Evolutionary conservation across 2,888 invertebrate genomes (phyloP).

Genomic region (Taenaris catops): DNA sequence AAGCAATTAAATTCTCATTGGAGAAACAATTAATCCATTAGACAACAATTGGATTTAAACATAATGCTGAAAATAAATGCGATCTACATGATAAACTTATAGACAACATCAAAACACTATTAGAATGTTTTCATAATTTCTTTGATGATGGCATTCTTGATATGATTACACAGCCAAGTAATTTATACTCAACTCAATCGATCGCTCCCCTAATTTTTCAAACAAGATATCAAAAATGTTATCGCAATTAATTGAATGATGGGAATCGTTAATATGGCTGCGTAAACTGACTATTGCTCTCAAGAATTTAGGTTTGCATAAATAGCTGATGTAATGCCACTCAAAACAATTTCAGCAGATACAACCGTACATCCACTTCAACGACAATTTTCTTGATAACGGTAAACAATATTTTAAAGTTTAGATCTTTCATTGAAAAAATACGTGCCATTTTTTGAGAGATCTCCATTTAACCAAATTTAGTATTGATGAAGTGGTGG

Average conservation of each 20-base stretch:
- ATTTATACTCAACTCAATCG: constrained; percentile 22
- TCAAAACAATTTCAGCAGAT: constrained; percentile 24
- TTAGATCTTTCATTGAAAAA: constrained; percentile 4
- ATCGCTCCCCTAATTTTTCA: constrained; percentile 17
- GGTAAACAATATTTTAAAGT: constrained; percentile 17
- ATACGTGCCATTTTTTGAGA: constrained; percentile 17
- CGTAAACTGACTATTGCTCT: constrained; percentile 25
- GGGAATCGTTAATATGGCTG: constrained; percentile 24
- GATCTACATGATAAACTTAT: constrained; percentile 19
- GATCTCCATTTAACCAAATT: constrained; percentile 27
- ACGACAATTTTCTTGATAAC: constrained; percentile 12
- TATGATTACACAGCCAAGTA: constrained; percentile 20
- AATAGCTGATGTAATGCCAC: constrained; percentile 22
- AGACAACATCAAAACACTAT: constrained; percentile 15
- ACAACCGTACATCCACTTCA: constrained; percentile 21
- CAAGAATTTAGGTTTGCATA: constrained; percentile 16
- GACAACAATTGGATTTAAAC: too few species aligned
- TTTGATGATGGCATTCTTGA: constrained; percentile 21
- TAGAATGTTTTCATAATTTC: constrained; percentile 19
- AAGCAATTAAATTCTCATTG: constrained; percentile 20
- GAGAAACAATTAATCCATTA: constrained; percentile 16
- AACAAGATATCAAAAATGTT: constrained; percentile 20
- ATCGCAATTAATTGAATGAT: constrained; percentile 24
- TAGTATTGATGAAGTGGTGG: constrained; percentile 39
- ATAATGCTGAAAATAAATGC: constrained; percentile 21